A percentile compares a stretch with the other conserved stretches of the same genome.
These are phyloP conservation scores for Neodon shergylaensis DNA, from an alignment of 2,113 vertebrate genomes.

Conservation along the genomic window DNA sequence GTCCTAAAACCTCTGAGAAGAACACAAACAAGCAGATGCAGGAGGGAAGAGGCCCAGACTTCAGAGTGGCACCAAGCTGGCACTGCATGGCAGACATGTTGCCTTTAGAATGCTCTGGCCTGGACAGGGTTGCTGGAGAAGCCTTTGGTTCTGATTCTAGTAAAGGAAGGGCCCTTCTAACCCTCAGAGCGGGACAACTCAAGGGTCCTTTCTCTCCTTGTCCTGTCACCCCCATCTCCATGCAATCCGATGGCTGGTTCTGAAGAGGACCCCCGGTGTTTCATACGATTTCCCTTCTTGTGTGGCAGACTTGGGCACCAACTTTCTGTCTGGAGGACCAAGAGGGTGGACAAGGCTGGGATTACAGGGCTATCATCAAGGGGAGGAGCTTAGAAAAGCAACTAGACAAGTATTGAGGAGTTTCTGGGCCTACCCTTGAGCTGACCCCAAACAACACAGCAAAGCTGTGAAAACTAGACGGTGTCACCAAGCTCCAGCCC, in stretches of 20 bases:
- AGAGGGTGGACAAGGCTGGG: neutral
- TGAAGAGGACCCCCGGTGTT: neutral
- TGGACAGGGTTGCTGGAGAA: neutral
- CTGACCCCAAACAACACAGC: neutral
- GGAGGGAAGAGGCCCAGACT: neutral
- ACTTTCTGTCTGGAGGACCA: neutral
- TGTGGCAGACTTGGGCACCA: neutral
- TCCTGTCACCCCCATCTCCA: neutral
- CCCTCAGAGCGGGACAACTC: neutral
- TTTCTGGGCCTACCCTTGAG: neutral
- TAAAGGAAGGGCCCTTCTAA: neutral
- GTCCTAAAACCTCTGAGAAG: neutral
- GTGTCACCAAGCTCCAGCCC: neutral
- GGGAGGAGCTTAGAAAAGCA: neutral
- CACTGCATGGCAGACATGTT: accelerated
- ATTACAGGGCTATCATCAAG: neutral
- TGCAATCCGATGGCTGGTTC: neutral
- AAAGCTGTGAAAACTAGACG: neutral
- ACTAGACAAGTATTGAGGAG: neutral
- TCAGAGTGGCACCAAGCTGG: neutral
- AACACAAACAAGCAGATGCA: neutral
- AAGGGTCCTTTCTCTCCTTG: neutral
- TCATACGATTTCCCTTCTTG: no score
- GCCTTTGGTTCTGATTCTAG: neutral
- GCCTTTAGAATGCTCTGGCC: neutral